Evolutionary conservation across 1,140 invertebrate genomes (phyloP).

Genomic region (Drosophila asahinai): DNA sequence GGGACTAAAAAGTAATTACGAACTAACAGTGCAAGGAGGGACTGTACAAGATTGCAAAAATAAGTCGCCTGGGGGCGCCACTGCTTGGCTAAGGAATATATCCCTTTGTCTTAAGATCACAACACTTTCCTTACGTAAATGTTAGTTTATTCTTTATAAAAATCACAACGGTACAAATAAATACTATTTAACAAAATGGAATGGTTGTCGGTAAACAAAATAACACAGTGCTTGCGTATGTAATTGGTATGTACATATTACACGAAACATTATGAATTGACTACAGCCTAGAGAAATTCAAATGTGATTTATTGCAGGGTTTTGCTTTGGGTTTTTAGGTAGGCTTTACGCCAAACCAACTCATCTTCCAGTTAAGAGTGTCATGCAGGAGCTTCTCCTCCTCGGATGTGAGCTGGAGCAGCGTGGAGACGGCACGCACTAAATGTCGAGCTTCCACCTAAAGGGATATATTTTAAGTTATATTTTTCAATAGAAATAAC

Average conservation of each 20-base stretch:
- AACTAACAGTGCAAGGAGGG: neutral
- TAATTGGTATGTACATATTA: constrained; percentile 47
- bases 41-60: too few relatives aligned
- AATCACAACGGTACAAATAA: constrained; percentile 59
- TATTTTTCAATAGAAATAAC: neutral
- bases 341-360: constrained; percentile 92
- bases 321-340: constrained; percentile 75
- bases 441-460: constrained; percentile 93
- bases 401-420: constrained; percentile 93
- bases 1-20: too few relatives aligned
- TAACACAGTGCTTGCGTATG: constrained; percentile 54
- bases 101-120: neutral
- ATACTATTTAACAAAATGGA: constrained; percentile 64
- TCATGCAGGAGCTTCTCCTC: constrained; percentile 95
- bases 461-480: neutral
- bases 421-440: constrained; percentile 93
- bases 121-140: constrained; percentile 26
- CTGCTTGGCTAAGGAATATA: neutral
- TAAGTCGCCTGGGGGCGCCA: neutral
- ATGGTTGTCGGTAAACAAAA: constrained; percentile 46
- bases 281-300: constrained; percentile 54
- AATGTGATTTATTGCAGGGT: constrained; percentile 44
- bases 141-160: constrained; percentile 51
- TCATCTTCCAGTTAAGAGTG: constrained; percentile 95
- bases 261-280: constrained; percentile 49